phyloP scores from a whole-genome alignment of 2,113 vertebrate genomes.

The Hydropotes inermis region DNA sequence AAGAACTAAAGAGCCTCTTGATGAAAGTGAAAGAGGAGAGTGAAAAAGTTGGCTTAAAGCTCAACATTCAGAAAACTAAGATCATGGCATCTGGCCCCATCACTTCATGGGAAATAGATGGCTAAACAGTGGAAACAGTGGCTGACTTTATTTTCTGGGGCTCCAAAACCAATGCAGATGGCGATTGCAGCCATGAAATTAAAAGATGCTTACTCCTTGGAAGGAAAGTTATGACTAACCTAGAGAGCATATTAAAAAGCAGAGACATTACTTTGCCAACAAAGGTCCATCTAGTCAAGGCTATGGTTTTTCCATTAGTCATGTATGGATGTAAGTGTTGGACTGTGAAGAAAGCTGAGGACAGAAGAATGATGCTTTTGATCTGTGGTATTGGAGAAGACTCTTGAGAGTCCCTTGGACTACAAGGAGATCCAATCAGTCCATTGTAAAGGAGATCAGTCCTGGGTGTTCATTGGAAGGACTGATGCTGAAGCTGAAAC shows the following conservation, averaged over 20 bases:
- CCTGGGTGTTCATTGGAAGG: neutral
- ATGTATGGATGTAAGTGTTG: neutral
- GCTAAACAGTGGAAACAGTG: neutral
- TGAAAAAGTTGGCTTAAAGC: neutral
- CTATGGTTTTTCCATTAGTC: neutral
- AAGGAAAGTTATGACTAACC: no score
- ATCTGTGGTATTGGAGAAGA: neutral
- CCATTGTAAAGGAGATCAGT: neutral
- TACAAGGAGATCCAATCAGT: neutral
- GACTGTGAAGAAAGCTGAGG: neutral
- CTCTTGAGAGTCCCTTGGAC: neutral
- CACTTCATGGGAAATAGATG: neutral
- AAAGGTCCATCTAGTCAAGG: neutral
- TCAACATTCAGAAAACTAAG: neutral
- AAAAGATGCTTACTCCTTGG: no score
- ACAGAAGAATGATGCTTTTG: neutral
- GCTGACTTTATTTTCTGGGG: neutral
- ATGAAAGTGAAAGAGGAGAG: neutral
- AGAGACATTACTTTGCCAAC: neutral
- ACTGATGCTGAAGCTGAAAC: neutral
- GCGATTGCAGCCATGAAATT: neutral
- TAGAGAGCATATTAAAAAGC: neutral
- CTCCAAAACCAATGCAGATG: neutral
- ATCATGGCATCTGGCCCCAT: neutral
- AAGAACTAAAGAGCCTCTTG: neutral